Percentiles rank a stretch among this genome's conserved stretches.
These are phyloP conservation scores for Halichondria panicea DNA, from an alignment of 37 sponge, comb jelly and placozoan species.

Conservation along the genomic window DNA sequence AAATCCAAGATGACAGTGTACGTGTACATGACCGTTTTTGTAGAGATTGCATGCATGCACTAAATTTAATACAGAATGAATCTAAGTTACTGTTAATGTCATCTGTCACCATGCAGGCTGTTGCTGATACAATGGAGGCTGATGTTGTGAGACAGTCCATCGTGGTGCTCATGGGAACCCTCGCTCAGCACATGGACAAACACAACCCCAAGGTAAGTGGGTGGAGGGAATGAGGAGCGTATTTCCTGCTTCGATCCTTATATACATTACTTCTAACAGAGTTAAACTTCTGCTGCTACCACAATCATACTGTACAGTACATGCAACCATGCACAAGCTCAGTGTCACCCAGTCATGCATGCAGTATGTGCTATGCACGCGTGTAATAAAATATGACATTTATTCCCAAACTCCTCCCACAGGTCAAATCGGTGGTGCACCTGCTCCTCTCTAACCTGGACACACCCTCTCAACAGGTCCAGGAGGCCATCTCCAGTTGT, in stretches of 20 bases:
- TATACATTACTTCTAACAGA: no score
- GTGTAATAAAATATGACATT: neutral
- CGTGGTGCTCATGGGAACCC: constrained; percentile 94
- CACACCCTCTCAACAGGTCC: constrained; percentile 96
- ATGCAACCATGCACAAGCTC: no score
- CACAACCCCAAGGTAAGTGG: constrained; percentile 80
- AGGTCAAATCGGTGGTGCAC: constrained; percentile 86
- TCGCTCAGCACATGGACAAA: constrained; percentile 92
- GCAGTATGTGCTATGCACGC: neutral
- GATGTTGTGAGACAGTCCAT: constrained; percentile 83
- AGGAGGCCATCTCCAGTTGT: constrained; percentile 93
- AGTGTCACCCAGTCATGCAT: neutral
- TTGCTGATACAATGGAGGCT: constrained; percentile 53
- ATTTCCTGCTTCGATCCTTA: no score
- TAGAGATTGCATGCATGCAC: no score
- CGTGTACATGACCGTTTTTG: no score
- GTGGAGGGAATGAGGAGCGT: neutral
- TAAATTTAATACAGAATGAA: no score
- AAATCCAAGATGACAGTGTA: no score
- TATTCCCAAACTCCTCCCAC: neutral
- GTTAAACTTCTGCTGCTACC: no score
- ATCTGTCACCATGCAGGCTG: constrained; percentile 53
- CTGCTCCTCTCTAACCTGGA: constrained; percentile 83
- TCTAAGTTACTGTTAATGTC: no score
- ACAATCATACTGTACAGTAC: no score